A percentile compares a stretch with the other conserved stretches of the same genome.
Evolutionary conservation across 2,113 vertebrate genomes (phyloP).

Genomic region (Tylochromis polylepis): DNA sequence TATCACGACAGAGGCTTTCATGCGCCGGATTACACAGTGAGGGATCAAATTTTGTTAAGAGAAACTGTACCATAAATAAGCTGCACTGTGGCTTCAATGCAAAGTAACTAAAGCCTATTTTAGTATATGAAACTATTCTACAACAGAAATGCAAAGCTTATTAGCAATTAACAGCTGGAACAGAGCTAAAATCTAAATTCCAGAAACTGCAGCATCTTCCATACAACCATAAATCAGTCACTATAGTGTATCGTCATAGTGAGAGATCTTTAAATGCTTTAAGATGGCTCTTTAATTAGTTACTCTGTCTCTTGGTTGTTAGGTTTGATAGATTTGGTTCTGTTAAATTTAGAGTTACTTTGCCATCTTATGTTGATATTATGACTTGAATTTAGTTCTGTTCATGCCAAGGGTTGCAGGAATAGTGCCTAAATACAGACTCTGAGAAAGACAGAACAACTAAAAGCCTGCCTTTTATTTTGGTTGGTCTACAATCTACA

Average conservation of each 20-base stretch:
- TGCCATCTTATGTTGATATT: no score
- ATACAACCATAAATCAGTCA: not conserved
- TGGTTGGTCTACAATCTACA: not conserved
- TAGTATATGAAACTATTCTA: not conserved
- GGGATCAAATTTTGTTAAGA: constrained; percentile 32
- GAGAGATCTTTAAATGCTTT: not conserved
- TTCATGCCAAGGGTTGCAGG: not conserved
- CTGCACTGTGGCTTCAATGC: not conserved
- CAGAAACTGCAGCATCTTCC: not conserved
- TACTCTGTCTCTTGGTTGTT: no score
- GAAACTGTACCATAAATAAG: constrained; percentile 3
- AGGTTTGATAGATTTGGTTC: no score
- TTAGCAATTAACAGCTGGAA: not conserved
- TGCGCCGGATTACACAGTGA: constrained; percentile 34
- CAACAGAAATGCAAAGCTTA: not conserved
- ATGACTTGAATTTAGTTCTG: not conserved
- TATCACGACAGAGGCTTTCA: constrained; percentile 34
- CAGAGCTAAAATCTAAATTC: not conserved
- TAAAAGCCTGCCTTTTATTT: not conserved
- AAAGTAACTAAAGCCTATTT: not conserved
- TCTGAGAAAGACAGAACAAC: not conserved
- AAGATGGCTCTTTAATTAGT: not conserved
- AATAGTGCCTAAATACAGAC: not conserved
- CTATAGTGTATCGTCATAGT: fast-evolving
- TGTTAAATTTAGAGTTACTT: no score